Conservation (phyloP, 1,140 invertebrate genomes). For the Bombus affinis region DNA sequence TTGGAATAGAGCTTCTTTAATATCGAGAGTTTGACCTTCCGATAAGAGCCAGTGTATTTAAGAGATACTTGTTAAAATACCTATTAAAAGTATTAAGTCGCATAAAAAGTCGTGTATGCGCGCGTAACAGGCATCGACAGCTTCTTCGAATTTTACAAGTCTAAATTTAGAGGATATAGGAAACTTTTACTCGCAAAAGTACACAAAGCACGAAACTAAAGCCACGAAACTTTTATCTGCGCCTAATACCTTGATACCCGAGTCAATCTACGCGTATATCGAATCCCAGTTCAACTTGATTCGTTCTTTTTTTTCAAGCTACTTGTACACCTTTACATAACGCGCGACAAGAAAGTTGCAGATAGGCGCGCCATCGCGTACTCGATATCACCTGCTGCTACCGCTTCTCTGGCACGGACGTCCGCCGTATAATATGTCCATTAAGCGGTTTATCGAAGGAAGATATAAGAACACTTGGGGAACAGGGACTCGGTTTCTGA, state of each 20-base stretch:
- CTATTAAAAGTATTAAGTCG: background rate
- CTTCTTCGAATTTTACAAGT: no score
- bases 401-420: background rate
- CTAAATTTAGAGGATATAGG: background rate
- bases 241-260: background rate
- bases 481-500: slow-evolving; percentile 6
- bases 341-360: background rate
- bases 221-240: background rate
- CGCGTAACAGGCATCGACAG: no score
- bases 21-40: background rate
- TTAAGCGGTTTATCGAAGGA: slow-evolving; percentile 30
- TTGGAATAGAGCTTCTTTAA: background rate
- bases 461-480: slow-evolving; percentile 10
- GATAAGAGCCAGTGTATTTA: background rate
- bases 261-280: background rate
- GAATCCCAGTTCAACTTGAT: background rate
- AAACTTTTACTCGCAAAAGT: background rate
- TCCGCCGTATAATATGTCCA: slow-evolving; percentile 24
- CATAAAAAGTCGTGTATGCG: fast-evolving
- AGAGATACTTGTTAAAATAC: background rate
- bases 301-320: background rate
- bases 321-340: background rate
- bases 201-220: no score
- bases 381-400: slow-evolving; percentile 2
- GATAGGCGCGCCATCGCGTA: background rate